A percentile compares a stretch with the other conserved stretches of the same genome.
Evolutionary conservation across 2,113 vertebrate genomes (phyloP).

Genomic region (Lamprotornis superbus): DNA sequence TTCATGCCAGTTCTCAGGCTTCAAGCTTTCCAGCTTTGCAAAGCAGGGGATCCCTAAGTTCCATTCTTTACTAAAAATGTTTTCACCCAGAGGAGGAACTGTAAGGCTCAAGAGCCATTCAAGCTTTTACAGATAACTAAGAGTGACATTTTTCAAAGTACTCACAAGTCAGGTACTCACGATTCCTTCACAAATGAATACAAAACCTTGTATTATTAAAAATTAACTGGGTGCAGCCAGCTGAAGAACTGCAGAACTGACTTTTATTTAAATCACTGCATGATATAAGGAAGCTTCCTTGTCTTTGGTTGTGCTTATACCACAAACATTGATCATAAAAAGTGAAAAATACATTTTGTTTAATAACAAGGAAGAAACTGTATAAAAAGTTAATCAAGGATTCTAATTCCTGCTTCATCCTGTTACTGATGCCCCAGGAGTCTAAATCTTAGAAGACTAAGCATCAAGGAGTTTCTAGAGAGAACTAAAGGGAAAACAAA

Average conservation of each 20-base stretch:
- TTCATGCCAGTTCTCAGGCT: constrained; percentile 27
- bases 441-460: neutral
- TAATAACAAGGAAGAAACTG: neutral
- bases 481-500: neutral
- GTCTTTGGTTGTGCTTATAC: neutral
- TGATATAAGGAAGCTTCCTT: neutral
- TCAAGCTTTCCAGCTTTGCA: neutral
- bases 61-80: neutral
- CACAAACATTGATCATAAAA: neutral
- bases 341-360: neutral
- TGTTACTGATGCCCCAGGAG: neutral
- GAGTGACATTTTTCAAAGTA: neutral
- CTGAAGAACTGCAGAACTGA: neutral
- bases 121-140: neutral
- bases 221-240: neutral
- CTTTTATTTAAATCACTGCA: neutral
- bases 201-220: neutral
- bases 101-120: neutral
- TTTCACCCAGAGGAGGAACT: neutral
- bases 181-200: neutral
- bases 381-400: neutral
- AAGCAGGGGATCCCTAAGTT: neutral
- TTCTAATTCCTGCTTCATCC: neutral
- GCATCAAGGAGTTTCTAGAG: neutral
- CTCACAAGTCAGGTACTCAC: neutral